Conservation (phyloP, 2,797 vertebrate species). For the Ptychobarbus kaznakovi region DNA sequence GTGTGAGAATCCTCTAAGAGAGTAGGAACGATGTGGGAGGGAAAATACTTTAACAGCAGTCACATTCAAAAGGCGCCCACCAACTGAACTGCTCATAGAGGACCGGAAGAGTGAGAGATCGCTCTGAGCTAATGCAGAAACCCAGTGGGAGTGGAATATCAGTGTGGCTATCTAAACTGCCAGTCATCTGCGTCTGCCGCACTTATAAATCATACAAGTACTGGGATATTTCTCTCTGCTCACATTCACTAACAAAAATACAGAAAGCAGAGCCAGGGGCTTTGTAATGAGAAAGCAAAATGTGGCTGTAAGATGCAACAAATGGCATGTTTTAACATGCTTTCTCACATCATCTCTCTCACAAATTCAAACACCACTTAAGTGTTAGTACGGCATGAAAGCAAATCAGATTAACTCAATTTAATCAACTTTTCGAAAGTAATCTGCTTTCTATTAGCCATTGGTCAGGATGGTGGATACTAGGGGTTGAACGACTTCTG, state of each 20-base stretch:
- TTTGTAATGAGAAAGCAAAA: slow-evolving; percentile 6
- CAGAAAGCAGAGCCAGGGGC: background rate
- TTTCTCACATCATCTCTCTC: background rate
- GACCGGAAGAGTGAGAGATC: slow-evolving; percentile 31
- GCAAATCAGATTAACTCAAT: background rate
- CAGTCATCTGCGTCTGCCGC: slow-evolving; percentile 17
- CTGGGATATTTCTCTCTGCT: slow-evolving; percentile 26
- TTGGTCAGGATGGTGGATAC: background rate
- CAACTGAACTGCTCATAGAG: slow-evolving; percentile 30
- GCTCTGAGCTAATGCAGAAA: slow-evolving; percentile 23
- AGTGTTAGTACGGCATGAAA: background rate
- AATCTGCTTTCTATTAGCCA: background rate
- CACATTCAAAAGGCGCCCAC: slow-evolving; percentile 35
- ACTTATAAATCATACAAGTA: slow-evolving; percentile 23
- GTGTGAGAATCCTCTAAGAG: slow-evolving; percentile 22
- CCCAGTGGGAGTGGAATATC: slow-evolving; percentile 25
- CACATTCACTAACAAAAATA: background rate
- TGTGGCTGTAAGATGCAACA: slow-evolving; percentile 10
- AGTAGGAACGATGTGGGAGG: slow-evolving; percentile 31
- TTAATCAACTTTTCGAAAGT: slow-evolving; percentile 1
- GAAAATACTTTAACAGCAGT: slow-evolving; percentile 36
- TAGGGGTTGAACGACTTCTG: too few species aligned
- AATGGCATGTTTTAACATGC: background rate
- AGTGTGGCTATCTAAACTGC: slow-evolving; percentile 16
- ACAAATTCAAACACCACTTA: background rate